Evolutionary conservation across 2,888 invertebrate species (phyloP), one percentile per base, ranked within the genome.

Genomic region (Apotomis betuletana): DNA sequence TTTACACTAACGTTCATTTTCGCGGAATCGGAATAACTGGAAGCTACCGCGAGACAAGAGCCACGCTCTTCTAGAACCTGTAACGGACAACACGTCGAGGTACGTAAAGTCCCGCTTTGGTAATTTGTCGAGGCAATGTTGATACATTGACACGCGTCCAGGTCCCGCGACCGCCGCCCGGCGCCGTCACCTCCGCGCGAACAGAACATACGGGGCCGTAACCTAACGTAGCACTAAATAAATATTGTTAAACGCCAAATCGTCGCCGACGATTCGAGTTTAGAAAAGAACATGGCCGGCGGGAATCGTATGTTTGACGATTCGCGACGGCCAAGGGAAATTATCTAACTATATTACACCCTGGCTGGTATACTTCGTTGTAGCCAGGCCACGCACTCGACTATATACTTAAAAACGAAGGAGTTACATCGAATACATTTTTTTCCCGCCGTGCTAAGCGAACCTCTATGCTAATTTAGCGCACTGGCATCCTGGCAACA

Each of bases 381-480:
- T 74, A 38, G 71, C 74, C 74, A 73, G 69, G 65, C 72, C 77
- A 70, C 74, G 41, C 41, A 74, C 70, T 68, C 74, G 74, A 74
- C 76, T 78, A 79, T 78, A 79, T 74, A 62, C 81, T 80, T 81
- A 82, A 76, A 82, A 75, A 77, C 76, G 77, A 76, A 78, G 71
- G 77, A 76, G 76, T 74, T 73, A 74, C 73, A 70, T 70, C 60
- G 69, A 41, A 67, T 65, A 65, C 64, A 64, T 58, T 54, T 55
- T 46, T 62, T 62, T 49, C 84, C 87, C 88, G 87, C 89, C 88
- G 85, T 85, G 87, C 86, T 85, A 85, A 83, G 81, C 85, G 77
- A 76, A 80, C 83, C 79, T 69, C 51, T 73, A 69, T 67, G 68
- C 72, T 61, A 73, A 36, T 55, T 44, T 69, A 65, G 57, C 62